These are phyloP conservation scores for Phocides pigmalion DNA, from an alignment of 1,140 invertebrate genomes.

Conservation along the genomic window DNA sequence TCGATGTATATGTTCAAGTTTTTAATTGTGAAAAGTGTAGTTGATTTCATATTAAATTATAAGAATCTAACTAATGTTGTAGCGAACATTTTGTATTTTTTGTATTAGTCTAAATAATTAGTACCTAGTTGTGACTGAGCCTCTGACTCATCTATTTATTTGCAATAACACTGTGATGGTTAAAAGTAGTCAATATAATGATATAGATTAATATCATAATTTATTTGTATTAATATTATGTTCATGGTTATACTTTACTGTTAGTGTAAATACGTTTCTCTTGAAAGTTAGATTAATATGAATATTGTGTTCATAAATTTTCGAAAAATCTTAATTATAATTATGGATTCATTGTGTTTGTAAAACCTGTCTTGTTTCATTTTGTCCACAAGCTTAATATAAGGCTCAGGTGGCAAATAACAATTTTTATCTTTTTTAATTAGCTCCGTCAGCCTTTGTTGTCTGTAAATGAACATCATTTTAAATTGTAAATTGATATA, in stretches of 20 bases:
- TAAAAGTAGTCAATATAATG: background rate
- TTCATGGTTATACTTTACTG: too few species aligned
- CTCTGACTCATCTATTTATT: conserved; percentile 1
- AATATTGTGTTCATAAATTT: background rate
- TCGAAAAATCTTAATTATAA: background rate
- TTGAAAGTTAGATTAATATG: too few species aligned
- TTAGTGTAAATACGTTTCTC: too few species aligned
- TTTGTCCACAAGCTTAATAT: conserved; percentile 1
- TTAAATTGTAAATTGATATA: background rate
- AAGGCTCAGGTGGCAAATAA: conserved; percentile 10
- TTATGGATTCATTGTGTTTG: conserved; percentile 14
- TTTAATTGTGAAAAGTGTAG: background rate
- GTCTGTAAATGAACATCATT: background rate
- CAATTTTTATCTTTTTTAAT: conserved; percentile 18
- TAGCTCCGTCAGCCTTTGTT: background rate
- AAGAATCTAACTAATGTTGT: conserved; percentile 18
- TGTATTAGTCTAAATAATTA: conserved; percentile 49
- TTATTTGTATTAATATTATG: too few species aligned
- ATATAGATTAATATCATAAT: too few species aligned
- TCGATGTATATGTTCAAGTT: conserved; percentile 11
- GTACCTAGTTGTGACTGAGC: conserved; percentile 22
- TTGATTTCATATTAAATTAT: background rate
- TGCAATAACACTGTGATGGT: background rate
- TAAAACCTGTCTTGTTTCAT: background rate
- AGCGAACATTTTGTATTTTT: conserved; percentile 57